Evolutionary conservation across 2,888 invertebrate genomes (phyloP).

Genomic region (Anoplius nigerrimus): DNA sequence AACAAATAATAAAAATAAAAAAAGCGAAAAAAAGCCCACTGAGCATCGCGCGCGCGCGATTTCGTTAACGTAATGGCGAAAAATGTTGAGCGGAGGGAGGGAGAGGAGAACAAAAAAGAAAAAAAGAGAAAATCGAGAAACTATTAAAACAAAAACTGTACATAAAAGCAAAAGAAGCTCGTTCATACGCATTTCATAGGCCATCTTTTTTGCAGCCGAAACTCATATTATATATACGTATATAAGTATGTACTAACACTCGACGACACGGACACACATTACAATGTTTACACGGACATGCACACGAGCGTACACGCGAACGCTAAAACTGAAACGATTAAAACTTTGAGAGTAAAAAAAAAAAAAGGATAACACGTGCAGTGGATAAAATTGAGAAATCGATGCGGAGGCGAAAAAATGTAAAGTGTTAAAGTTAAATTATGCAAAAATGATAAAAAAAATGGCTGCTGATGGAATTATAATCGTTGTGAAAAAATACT

Average conservation of each 20-base stretch:
- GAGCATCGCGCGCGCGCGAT: not conserved
- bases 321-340: not conserved
- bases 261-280: not conserved
- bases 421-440: too few species aligned
- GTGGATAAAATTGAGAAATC: not conserved
- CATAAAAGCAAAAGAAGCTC: slow-evolving; percentile 44
- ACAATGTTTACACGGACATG: not conserved
- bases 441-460: not conserved
- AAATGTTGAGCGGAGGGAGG: not conserved
- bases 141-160: slow-evolving; percentile 33
- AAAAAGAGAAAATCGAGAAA: not conserved
- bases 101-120: too few species aligned
- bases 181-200: slow-evolving; percentile 51
- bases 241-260: slow-evolving; percentile 4
- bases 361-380: not conserved
- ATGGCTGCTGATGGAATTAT: too few species aligned
- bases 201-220: slow-evolving; percentile 53
- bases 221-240: slow-evolving; percentile 3
- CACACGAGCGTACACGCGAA: not conserved
- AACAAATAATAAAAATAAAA: too few species aligned
- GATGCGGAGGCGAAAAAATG: slow-evolving; percentile 13
- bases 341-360: not conserved
- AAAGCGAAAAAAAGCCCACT: not conserved
- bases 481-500: slow-evolving; percentile 8
- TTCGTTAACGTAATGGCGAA: slow-evolving; percentile 2